Percentiles rank a stretch among this genome's conserved stretches.
Conservation (phyloP, 2,113 vertebrate species). For the Phalacrocorax brasilianus region DNA sequence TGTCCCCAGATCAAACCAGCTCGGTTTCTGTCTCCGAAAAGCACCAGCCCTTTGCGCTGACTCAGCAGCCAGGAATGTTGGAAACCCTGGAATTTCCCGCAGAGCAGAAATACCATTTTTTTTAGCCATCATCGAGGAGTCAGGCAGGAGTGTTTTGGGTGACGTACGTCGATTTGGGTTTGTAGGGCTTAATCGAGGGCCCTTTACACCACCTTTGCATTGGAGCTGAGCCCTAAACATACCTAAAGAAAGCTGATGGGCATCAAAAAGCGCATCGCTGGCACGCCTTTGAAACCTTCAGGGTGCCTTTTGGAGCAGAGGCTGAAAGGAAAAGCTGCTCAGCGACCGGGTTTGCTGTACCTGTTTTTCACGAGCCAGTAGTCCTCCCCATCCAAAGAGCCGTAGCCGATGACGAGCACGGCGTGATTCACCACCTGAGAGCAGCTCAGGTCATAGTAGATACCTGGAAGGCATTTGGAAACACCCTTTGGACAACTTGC, state of each 20-base stretch:
- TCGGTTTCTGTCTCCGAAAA: background rate
- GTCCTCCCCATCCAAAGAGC: constrained; percentile 71
- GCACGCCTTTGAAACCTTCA: background rate
- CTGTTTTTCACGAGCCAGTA: constrained; percentile 91
- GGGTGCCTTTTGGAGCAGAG: background rate
- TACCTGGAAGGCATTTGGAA: constrained; percentile 62
- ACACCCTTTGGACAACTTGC: background rate
- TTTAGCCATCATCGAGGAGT: background rate
- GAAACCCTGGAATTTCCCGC: background rate
- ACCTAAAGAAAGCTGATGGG: too few relatives aligned
- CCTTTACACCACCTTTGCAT: background rate
- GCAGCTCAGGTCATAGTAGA: constrained; percentile 78
- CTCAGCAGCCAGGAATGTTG: background rate
- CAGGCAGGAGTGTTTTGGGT: background rate
- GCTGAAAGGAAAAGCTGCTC: background rate
- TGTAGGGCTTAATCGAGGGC: rapidly evolving
- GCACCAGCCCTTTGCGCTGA: background rate
- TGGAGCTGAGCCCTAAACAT: background rate
- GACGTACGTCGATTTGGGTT: rapidly evolving
- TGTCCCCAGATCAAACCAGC: background rate
- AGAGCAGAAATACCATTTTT: background rate
- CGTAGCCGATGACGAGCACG: constrained; percentile 79
- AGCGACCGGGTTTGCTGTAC: constrained; percentile 10
- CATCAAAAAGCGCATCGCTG: rapidly evolving
- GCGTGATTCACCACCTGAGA: constrained; percentile 74